Conservation (phyloP, 2,113 vertebrate genomes). For the Tauraco erythrolophus region DNA sequence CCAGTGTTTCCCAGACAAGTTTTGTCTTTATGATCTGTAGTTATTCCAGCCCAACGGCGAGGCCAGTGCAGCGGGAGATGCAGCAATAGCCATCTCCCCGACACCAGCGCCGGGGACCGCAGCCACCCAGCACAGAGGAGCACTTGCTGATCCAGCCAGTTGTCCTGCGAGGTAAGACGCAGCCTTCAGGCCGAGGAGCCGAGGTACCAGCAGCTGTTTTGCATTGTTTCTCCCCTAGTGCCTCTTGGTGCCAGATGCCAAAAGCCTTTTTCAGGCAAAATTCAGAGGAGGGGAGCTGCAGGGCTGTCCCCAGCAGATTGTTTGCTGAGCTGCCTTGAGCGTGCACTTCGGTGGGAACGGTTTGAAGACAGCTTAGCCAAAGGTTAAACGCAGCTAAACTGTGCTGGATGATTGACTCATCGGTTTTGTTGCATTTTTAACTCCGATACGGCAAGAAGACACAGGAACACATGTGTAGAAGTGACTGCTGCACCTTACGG, state of each 20-base stretch:
- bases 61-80: neutral
- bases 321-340: neutral
- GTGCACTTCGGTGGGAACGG: neutral
- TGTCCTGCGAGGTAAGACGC: neutral
- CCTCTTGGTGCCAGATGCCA: neutral
- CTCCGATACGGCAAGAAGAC: neutral
- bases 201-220: neutral
- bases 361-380: neutral
- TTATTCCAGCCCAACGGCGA: neutral
- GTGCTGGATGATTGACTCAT: neutral
- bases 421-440: neutral
- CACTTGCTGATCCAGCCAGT: neutral
- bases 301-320: neutral
- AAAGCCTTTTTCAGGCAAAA: neutral
- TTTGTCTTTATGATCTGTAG: neutral
- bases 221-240: neutral
- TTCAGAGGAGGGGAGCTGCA: rapidly evolving
- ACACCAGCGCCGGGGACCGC: rapidly evolving
- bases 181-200: rapidly evolving
- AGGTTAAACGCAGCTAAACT: neutral
- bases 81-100: rapidly evolving
- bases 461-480: neutral
- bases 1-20: neutral
- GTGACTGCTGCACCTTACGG: neutral
- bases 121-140: neutral